phyloP scores from a whole-genome alignment of 1,140 invertebrate genomes.

The Cepaea nemoralis region DNA sequence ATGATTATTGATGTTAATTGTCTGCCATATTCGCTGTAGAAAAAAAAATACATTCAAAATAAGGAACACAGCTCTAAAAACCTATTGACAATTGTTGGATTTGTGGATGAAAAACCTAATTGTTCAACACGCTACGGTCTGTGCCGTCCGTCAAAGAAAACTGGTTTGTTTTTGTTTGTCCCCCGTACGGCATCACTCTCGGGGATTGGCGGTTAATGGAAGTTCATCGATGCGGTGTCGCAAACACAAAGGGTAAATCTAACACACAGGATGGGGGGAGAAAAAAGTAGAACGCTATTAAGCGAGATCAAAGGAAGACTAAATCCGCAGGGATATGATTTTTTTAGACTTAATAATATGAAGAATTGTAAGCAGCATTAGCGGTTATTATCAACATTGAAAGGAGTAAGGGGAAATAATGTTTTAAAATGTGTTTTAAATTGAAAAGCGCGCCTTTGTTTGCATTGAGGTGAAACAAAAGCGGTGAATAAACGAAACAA shows the following conservation, averaged over 20 bases:
- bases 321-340: neutral
- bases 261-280: neutral
- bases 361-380: slow-evolving; percentile 4
- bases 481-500: neutral
- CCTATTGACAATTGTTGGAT: slow-evolving; percentile 13
- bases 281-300: neutral
- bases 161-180: neutral
- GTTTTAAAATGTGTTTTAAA: slow-evolving; percentile 16
- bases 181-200: neutral
- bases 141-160: neutral
- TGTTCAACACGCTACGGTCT: neutral
- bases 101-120: neutral
- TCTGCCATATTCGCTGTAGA: neutral
- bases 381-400: neutral
- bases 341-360: neutral
- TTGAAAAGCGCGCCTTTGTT: neutral
- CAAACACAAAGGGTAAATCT: slow-evolving; percentile 7
- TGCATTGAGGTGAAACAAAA: slow-evolving; percentile 13
- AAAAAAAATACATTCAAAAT: neutral
- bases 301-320: slow-evolving; percentile 5
- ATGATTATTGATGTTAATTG: neutral
- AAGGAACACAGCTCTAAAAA: neutral
- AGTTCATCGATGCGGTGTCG: slow-evolving; percentile 1
- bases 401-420: neutral
- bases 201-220: slow-evolving; percentile 8